Evolutionary conservation across 1,140 invertebrate species (phyloP).

Genomic region (Lepidurus packardi): DNA sequence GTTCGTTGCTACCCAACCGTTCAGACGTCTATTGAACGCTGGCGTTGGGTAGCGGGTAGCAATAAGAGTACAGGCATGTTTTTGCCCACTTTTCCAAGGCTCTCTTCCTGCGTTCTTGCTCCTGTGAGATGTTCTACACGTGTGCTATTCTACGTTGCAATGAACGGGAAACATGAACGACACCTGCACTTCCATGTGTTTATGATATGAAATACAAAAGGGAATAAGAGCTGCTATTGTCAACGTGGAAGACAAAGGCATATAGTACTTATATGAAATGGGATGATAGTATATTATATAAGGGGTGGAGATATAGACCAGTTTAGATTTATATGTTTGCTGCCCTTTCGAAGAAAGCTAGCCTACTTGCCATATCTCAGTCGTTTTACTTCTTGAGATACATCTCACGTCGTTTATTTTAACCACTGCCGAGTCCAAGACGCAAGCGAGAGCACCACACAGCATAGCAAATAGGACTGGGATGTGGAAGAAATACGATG

Average conservation of each 20-base stretch:
- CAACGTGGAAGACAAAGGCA: not conserved
- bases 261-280: not conserved
- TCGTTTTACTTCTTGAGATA: not conserved
- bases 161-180: not conserved
- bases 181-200: constrained; percentile 7
- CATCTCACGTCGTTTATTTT: not conserved
- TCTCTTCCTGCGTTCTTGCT: not conserved
- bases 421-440: not conserved
- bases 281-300: not conserved
- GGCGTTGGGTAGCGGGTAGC: not conserved
- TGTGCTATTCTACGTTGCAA: not conserved
- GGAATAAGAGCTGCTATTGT: not conserved
- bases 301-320: not conserved
- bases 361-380: not conserved
- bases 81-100: constrained; percentile 16
- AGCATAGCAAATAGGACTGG: not conserved
- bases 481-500: not conserved
- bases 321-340: not conserved
- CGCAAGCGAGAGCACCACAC: not conserved
- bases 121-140: not conserved
- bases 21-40: not conserved
- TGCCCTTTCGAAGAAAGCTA: not conserved
- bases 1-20: not conserved
- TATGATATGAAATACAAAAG: not conserved
- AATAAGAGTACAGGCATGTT: constrained; percentile 6